Evolutionary conservation across 2,888 invertebrate species (phyloP), one percentile per base, ranked within the genome.

Genomic region (Cerastoderma edule): DNA sequence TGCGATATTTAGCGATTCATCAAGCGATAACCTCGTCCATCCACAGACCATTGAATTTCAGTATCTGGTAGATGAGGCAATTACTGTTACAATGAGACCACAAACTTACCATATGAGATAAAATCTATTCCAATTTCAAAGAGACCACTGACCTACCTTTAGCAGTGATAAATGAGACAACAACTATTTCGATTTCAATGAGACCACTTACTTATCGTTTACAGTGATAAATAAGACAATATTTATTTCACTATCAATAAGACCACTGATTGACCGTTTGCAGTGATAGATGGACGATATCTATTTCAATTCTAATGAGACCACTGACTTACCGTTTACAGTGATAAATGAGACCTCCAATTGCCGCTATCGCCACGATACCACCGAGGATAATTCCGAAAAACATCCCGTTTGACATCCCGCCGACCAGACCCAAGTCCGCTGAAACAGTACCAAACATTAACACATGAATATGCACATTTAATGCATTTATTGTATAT

Each of bases 311-410:
- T 16, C 27, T n/a, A 44, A 2, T 19, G 0, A 35, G n/a, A 10
- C 50, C 19, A 22, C 13, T 13, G n/a, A 53, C 72, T 27, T 65
- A 80, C 80, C 80, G 64, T 76, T 80, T 80, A 32, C 80, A 76
- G 35, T 74, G 72, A 54, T 80, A 80, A 5, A 80, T 80, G 19
- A 80, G 73, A 5, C 74, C 80, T 16, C 39, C 72, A 13, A 80
- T 57, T 4, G 57, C 80, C 46, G 64, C 66, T 13, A 80, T 33
- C 2, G 48, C 44, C 13, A 66, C 60, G 6, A 80, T 16, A 3
- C 80, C 76, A 6, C 80, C 80, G 3, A 80, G 44, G 32, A 80
- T 76, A 46, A 54, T 72, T 16, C 80, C 80, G 48, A 80, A 80
- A 33, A 80, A 77, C 39, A 48, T 33, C 6, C 54, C 76, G 28